A percentile compares a stretch with the other conserved stretches of the same genome.
These are phyloP conservation scores for Heliconius hermathena DNA, from an alignment of 1,140 invertebrate species.

Conservation along the genomic window DNA sequence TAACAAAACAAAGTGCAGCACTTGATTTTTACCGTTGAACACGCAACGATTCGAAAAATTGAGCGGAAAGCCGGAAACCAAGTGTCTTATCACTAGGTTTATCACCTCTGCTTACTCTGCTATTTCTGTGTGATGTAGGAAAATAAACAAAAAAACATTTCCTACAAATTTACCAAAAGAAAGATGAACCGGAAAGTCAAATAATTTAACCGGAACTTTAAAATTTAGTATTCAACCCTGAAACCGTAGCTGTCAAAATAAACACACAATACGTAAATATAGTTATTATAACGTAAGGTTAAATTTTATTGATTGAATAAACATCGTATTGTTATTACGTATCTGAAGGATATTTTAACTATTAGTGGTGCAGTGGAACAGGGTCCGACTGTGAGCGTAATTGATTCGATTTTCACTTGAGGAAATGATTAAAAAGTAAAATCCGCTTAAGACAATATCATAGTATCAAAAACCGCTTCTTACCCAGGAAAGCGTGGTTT, in stretches of 20 bases:
- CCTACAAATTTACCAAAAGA: not conserved
- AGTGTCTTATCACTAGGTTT: no score
- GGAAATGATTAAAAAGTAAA: no score
- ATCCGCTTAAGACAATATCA: no score
- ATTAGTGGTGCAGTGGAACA: not conserved
- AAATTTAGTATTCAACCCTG: not conserved
- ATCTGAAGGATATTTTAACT: not conserved
- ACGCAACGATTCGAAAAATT: no score
- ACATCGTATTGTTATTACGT: not conserved
- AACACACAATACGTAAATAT: not conserved
- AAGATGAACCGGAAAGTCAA: not conserved
- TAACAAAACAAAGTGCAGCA: no score
- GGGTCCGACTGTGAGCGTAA: no score
- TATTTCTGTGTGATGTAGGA: not conserved
- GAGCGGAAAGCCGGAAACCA: no score
- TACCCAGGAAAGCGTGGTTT: no score
- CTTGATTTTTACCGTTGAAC: no score
- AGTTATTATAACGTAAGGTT: not conserved
- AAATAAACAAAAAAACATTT: not conserved
- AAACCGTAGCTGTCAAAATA: constrained; percentile 1
- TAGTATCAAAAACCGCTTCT: no score
- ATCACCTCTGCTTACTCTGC: not conserved
- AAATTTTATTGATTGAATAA: not conserved
- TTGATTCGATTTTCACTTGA: no score
- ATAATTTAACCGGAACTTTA: not conserved